Percentiles rank a stretch among this genome's conserved stretches.
These are phyloP conservation scores for Daktulosphaira vitifoliae DNA, from an alignment of 1,140 invertebrate genomes.

Conservation along the genomic window DNA sequence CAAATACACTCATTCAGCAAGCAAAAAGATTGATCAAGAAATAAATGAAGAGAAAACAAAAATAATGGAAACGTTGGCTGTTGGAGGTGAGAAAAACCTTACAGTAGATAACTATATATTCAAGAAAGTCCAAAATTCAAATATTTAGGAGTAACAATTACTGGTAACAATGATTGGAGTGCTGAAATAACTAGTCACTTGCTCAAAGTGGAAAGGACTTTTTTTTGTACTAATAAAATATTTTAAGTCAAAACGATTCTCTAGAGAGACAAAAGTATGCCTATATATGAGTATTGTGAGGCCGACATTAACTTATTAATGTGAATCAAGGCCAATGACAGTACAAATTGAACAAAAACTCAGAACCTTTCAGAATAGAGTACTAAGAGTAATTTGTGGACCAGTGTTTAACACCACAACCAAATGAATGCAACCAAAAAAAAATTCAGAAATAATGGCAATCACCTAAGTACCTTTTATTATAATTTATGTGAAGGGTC, in stretches of 20 bases:
- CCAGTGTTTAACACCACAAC: too few relatives aligned
- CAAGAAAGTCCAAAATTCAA: neutral
- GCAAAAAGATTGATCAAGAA: neutral
- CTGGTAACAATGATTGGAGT: too few relatives aligned
- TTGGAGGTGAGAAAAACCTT: neutral
- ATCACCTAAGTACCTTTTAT: too few relatives aligned
- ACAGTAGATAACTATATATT: neutral
- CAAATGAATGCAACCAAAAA: too few relatives aligned
- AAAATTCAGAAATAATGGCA: too few relatives aligned
- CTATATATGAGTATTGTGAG: neutral
- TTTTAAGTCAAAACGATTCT: neutral
- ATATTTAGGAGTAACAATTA: too few relatives aligned
- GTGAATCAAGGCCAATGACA: neutral
- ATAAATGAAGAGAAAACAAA: neutral
- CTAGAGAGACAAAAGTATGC: neutral
- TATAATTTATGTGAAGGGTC: too few relatives aligned
- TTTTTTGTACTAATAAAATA: too few relatives aligned
- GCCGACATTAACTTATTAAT: neutral
- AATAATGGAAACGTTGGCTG: neutral
- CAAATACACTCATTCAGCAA: neutral
- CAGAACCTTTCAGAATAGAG: neutral
- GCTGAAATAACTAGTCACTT: too few relatives aligned
- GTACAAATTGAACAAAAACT: neutral
- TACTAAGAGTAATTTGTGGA: too few relatives aligned
- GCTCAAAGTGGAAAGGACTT: too few relatives aligned